Conservation (phyloP, 2,888 invertebrate species). For the Heterodera filipjevi region DNA sequence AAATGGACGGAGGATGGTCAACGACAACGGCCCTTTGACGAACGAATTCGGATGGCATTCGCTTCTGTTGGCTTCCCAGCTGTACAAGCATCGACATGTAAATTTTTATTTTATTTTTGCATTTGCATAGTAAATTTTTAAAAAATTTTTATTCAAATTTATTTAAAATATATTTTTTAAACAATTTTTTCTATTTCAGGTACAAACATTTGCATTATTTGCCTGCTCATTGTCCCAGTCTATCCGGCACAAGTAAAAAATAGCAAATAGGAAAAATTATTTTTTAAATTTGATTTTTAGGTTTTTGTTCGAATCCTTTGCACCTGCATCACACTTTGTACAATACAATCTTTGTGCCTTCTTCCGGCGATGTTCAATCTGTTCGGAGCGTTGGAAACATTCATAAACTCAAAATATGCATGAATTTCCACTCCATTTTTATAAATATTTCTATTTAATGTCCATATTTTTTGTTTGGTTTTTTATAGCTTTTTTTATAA, state of each 20-base stretch:
- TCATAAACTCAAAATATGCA: background rate
- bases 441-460: too few relatives aligned
- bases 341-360: conserved; percentile 23
- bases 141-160: background rate
- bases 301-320: conserved; percentile 31
- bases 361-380: conserved; percentile 29
- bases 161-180: background rate
- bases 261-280: background rate
- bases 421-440: background rate
- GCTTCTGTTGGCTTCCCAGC: conserved; percentile 51
- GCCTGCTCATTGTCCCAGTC: conserved; percentile 55
- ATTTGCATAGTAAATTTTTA: background rate
- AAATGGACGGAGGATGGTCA: background rate
- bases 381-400: background rate
- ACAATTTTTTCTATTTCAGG: conserved; percentile 34
- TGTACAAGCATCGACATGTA: conserved; percentile 48
- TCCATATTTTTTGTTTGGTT: too few relatives aligned
- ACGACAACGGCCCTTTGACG: conserved; percentile 20
- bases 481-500: too few relatives aligned
- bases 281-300: conserved; percentile 4
- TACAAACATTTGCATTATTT: conserved; percentile 56
- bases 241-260: conserved; percentile 56
- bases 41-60: conserved; percentile 34
- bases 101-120: background rate
- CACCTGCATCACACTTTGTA: conserved; percentile 24